Base-by-base conservation (phyloP, 2,888 invertebrate genomes). In the Alloscopus bannaensis region DNA sequence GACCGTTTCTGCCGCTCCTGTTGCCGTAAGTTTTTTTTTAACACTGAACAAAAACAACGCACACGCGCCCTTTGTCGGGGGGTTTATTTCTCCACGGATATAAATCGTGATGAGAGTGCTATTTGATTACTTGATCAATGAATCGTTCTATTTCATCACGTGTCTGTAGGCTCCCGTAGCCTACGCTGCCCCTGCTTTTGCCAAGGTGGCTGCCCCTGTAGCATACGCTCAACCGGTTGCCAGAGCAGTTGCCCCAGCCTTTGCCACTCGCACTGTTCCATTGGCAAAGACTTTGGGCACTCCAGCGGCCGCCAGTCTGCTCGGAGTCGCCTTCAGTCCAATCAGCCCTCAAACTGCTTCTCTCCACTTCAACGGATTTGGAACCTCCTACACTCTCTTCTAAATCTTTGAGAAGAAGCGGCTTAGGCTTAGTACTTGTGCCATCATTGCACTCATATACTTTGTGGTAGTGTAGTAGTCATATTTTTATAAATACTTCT, bases 321-420 rank as follows among this genome's bases (percentile, higher is more conserved):
- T 79, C 68, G 86, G 86, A 69, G 86, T 91, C 62, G 87, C 90
- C 29, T 91, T 91, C 88, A 90, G 90, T 31, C 91, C 92, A 47
- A 80, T 81, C 28, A 91, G 91, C 42, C 90, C 91, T 84, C 90
- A 90, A 76, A 92, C 92, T 47, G 91, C 93, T 78, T 92, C 93
- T 87, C 91, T 91, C 81, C 89, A 91, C 85, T 93, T 91, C 88
- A 88, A 80, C 26, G 83, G 83, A 71, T 81, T 80, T 59, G 80
- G 80, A 40, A 42, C 75, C 8, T 64, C 69, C 24, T 80, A 80
- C 75, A 73, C 65, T 4, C 65, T 73, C 20, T 73, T 73, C 65
- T 65, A 72, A 52, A 24, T 24, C 13, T 42, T 42, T 8, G 42
- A n/a, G n/a, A n/a, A n/a, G n/a, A n/a, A n/a, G n/a, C n/a, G n/a